These are phyloP conservation scores for Keiferia lycopersicella DNA, from an alignment of 2,888 invertebrate species.

Conservation along the genomic window DNA sequence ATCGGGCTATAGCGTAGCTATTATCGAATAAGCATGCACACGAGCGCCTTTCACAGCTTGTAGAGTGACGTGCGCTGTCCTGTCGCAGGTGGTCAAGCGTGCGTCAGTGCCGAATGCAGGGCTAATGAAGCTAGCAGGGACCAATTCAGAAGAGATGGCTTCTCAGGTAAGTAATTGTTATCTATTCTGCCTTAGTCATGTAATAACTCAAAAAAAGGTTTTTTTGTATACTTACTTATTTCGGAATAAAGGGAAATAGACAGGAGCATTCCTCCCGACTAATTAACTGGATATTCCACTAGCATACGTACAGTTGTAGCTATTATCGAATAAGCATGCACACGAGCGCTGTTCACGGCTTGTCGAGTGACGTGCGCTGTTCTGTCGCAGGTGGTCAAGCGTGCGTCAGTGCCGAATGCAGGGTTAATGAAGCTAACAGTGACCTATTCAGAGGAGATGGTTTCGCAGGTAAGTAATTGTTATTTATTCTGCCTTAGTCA, in stretches of 20 bases:
- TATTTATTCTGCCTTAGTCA: too few relatives aligned
- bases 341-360: not conserved
- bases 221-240: too few relatives aligned
- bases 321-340: slow-evolving; percentile 15
- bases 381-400: slow-evolving; percentile 8
- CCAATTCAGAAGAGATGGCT: not conserved
- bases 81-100: slow-evolving; percentile 12
- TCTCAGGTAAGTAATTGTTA: too few relatives aligned
- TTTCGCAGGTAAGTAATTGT: too few relatives aligned
- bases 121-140: slow-evolving; percentile 19
- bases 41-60: not conserved
- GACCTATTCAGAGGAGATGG: not conserved
- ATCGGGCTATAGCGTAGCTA: too few relatives aligned
- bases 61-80: not conserved
- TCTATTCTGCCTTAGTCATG: too few relatives aligned
- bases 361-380: not conserved
- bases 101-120: slow-evolving; percentile 7
- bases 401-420: slow-evolving; percentile 8
- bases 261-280: not conserved
- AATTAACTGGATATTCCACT: not conserved
- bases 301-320: not conserved
- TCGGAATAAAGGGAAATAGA: too few relatives aligned
- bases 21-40: slow-evolving; percentile 17
- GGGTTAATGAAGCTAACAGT: slow-evolving; percentile 19
- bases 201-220: too few relatives aligned